Evolutionary conservation across 2,888 invertebrate genomes (phyloP), one percentile per base, ranked within the genome.

Genomic region (Pseudanteris insignis): DNA sequence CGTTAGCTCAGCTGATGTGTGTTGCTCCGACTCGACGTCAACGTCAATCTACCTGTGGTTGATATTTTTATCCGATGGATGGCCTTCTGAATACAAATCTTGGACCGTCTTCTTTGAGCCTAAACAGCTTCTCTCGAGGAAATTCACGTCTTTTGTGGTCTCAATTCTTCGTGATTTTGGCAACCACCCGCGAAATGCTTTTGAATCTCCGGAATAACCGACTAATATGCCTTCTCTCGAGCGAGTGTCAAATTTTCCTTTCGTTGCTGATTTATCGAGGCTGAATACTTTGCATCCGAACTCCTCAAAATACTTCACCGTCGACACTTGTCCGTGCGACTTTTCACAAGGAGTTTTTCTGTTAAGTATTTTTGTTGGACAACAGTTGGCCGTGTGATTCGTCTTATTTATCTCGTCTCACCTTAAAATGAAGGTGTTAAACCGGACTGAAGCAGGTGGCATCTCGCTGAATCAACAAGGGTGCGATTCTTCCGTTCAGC

Each of bases 401-500:
- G 40, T 18, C 7, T 28, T 40, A 18, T 67, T 9, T n/a, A 40
- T 6, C 1, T 28, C 40, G 2, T 40, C 40, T 1, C 29, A 28
- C 40, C 40, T n/a, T n/a, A 40, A 5, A 40, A 29, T 1, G 18
- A 29, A 7, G 29, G 6, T 9, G 15, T 15, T 5, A 28, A 6
- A 10, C 11, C 18, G 2, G 40, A 29, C 11, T 40, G 29, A 6
- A 29, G 11, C 8, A 40, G 5, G 1, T 14, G 9, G 7, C 29
- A 40, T n/a, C 29, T 12, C 10, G 40, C 29, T 5, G n/a, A n/a
- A 4, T 40, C 40, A 0, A 70, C 60, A 0, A 74, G 37, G 4
- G 71, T 74, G 2, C 69, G 48, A 18, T 73, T 73, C 28, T 67
- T 57, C 9, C 72, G 44, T 43, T 76, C 72, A 2, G 72, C 67